These are phyloP conservation scores for Pogonomyrmex californicus DNA, from an alignment of 1,140 invertebrate genomes.

Conservation along the genomic window DNA sequence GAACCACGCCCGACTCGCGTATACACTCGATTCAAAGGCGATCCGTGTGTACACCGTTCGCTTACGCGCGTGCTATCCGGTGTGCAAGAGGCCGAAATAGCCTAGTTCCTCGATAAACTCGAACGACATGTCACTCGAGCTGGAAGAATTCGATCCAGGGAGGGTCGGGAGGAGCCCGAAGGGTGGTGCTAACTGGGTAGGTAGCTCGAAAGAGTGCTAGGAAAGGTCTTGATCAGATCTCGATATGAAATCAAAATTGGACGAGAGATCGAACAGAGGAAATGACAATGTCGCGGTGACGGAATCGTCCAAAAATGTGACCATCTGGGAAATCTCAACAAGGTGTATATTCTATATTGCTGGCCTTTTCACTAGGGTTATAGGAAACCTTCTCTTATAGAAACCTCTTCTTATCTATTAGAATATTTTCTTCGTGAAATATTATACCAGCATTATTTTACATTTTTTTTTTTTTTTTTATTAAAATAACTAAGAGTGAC, in stretches of 20 bases:
- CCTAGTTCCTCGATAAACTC: slow-evolving; percentile 81
- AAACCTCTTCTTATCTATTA: background rate
- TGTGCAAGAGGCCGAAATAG: slow-evolving; percentile 41
- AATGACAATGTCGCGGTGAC: slow-evolving; percentile 17
- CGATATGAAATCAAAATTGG: slow-evolving; percentile 83
- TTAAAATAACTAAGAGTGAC: background rate
- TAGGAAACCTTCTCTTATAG: too few species aligned
- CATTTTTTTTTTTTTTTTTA: background rate
- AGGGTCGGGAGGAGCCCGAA: slow-evolving; percentile 66
- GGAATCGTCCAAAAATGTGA: slow-evolving; percentile 73
- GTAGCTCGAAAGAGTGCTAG: slow-evolving; percentile 24
- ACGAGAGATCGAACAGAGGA: slow-evolving; percentile 62
- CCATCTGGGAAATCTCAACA: slow-evolving; percentile 62
- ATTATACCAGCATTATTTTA: background rate
- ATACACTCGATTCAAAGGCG: slow-evolving; percentile 52
- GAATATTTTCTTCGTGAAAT: background rate
- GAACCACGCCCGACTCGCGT: slow-evolving; percentile 46
- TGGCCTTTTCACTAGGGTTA: background rate
- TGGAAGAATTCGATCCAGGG: slow-evolving; percentile 85
- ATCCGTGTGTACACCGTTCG: slow-evolving; percentile 49
- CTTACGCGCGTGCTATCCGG: slow-evolving; percentile 50
- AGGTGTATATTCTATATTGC: slow-evolving; percentile 10
- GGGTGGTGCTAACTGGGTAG: slow-evolving; percentile 37
- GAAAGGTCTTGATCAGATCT: slow-evolving; percentile 85
- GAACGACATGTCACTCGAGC: slow-evolving; percentile 85